Base-by-base conservation (phyloP, 2,888 invertebrate species). In the Drepanosiphum platanoidis region DNA sequence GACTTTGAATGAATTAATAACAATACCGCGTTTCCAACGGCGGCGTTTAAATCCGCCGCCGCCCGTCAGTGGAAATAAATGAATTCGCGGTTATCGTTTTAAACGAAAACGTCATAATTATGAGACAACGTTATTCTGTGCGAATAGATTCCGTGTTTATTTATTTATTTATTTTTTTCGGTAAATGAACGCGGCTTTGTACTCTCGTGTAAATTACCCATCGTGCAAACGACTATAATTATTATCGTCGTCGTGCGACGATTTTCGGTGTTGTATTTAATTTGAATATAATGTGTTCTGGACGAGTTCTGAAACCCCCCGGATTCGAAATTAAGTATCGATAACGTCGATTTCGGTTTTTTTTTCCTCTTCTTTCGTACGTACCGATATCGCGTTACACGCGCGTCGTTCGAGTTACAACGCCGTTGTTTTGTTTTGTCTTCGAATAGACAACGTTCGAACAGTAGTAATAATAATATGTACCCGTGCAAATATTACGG, bases 1-100 rank as follows among this genome's bases (percentile, higher is more conserved):
- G n/a, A 64, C 7, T 58, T 58, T n/a, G 18, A 32, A n/a, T n/a
- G n/a, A 34, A 68, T 46, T n/a, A 79, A 68, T 79, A 68, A 46
- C 22, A n/a, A n/a, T n/a, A n/a, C n/a, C n/a, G n/a, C n/a, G 30
- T 66, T 79, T 42, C 0, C 11, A 64, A 42, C n/a, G n/a, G n/a
- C n/a, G n/a, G n/a, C n/a, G n/a, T 64, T 3, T 22, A 78, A 64
- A 30, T 11, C 5, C 1, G n/a, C n/a, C n/a, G n/a, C n/a, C 4
- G 22, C 18, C 66, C 5, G 66, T 18, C 30, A 15, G 15, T 32
- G 34, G 34, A 34, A 66, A 34, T 32, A 66, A 34, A 66, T 32
- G 11, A 22, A 18, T 66, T 15, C 13, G 52, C 52, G 15, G 1
- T 18, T 0, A 5, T 18, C 52, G 22, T 52, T 22, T 52, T 52